A percentile compares a stretch with the other conserved stretches of the same genome.
Evolutionary conservation across 1,140 invertebrate species (phyloP).

Genomic region (Tetramorium simillimum): DNA sequence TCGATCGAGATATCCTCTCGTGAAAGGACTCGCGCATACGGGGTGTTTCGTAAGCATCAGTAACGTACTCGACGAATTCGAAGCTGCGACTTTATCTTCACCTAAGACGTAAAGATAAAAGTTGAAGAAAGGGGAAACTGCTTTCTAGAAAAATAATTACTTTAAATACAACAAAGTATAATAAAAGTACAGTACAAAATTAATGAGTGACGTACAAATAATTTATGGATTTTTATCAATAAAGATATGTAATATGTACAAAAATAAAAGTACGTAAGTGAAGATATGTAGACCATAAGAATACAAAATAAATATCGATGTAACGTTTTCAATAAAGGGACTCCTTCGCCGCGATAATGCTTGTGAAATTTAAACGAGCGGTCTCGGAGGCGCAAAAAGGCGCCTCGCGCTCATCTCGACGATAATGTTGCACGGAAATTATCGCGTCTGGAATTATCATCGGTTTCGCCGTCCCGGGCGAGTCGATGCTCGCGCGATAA

Average conservation of each 20-base stretch:
- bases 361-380: neutral
- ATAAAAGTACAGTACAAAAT: neutral
- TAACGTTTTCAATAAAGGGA: neutral
- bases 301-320: conserved; percentile 11
- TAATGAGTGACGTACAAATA: neutral
- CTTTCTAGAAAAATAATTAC: neutral
- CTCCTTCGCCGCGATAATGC: conserved; percentile 1
- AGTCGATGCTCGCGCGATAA: conserved; percentile 59
- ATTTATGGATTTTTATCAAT: neutral
- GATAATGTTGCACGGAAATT: conserved; percentile 40
- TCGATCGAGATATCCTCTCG: conserved; percentile 70
- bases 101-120: neutral
- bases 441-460: conserved; percentile 55
- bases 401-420: neutral
- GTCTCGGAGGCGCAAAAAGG: neutral
- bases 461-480: conserved; percentile 39
- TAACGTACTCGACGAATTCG: neutral
- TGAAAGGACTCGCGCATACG: conserved; percentile 54
- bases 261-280: neutral
- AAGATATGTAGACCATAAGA: neutral
- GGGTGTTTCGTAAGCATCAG: conserved; percentile 32
- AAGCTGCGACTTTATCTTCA: neutral
- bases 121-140: neutral
- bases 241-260: neutral
- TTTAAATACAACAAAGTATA: neutral